Evolutionary conservation across 2,888 invertebrate genomes (phyloP), one percentile per base, ranked within the genome.

Genomic region (Zelleria hepariella): DNA sequence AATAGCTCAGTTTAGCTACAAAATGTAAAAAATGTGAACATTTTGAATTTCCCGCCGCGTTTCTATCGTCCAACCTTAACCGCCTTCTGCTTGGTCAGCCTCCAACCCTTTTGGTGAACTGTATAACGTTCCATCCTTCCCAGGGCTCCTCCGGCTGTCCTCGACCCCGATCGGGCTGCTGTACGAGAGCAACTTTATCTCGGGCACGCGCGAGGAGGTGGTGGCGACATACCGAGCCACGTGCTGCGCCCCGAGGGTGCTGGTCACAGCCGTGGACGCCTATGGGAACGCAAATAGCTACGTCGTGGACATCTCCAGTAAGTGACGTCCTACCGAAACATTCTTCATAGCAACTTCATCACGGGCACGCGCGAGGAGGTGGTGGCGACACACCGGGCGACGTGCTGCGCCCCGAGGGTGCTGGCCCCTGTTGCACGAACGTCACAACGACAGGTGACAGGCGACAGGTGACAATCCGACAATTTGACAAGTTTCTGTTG

Each of bases 321-420:
- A 77, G 82, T 73, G 60, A 27, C 48, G 1, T 5, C 2, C n/a
- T n/a, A n/a, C n/a, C n/a, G n/a, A n/a, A n/a, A n/a, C n/a, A n/a
- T n/a, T n/a, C n/a, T n/a, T n/a, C n/a, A 90, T 27, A 85, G 89
- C 49, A 90, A 77, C 67, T 95, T 93, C 71, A 90, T 91, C 7
- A 85, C 93, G 0, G 95, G 95, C 1, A 92, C 93, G 0, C 90
- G 90, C 27, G 92, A 92, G 27, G 90, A 92, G 32, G 90, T 95
- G 0, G 83, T 83, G 15, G 93, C 93, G 0, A 90, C 91, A 2
- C 95, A 94, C 73, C 88, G 92, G 20, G 91, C 93, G 0, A 93
- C 92, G 0, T 96, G 95, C 72, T 96, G 95, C 72, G 89, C 92
- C 5, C 92, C 93, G 0, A 88, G 91, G 57, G 89, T 94, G 0